Percentiles rank a stretch among this genome's conserved stretches.
phyloP scores from a whole-genome alignment of 2,797 vertebrate species.

The Schizopygopsis pylzovi region DNA sequence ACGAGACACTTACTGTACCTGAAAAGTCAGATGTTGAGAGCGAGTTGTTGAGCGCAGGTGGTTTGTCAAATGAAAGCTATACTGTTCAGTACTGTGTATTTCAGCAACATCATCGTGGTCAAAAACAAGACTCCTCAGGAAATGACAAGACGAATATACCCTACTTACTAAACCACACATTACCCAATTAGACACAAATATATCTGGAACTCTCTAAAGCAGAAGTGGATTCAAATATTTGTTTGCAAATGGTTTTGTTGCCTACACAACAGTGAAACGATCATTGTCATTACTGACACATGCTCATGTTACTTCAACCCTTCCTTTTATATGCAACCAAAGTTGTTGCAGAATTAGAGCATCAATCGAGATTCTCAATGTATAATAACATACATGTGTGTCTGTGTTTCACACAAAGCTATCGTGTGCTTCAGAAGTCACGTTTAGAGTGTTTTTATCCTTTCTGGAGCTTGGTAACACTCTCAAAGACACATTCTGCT shows the following conservation, averaged over 20 bases:
- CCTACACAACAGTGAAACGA: not conserved
- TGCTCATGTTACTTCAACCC: not conserved
- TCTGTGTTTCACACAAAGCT: not conserved
- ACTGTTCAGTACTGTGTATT: conserved; percentile 56
- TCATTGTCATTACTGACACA: not conserved
- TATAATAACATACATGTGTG: not conserved
- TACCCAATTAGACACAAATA: not conserved
- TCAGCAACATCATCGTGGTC: conserved; percentile 55
- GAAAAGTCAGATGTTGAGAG: not conserved
- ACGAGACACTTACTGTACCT: conserved; percentile 40
- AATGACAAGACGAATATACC: conserved; percentile 39
- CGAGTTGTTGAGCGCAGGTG: not conserved
- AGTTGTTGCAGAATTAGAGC: not conserved
- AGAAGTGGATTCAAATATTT: not conserved
- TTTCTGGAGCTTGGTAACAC: not conserved
- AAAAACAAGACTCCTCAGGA: conserved; percentile 26
- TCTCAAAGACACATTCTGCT: not conserved
- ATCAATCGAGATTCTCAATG: not conserved
- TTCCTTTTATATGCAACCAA: not conserved
- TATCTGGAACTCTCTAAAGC: not conserved
- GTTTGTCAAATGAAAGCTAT: conserved; percentile 24
- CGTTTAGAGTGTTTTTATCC: not conserved
- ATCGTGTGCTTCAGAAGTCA: not conserved
- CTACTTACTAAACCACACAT: conserved; percentile 34
- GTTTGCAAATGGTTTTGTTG: not conserved